Percentiles rank a stretch among this genome's conserved stretches.
phyloP scores from a whole-genome alignment of 2,888 invertebrate species.

The Drosophila monieri region DNA sequence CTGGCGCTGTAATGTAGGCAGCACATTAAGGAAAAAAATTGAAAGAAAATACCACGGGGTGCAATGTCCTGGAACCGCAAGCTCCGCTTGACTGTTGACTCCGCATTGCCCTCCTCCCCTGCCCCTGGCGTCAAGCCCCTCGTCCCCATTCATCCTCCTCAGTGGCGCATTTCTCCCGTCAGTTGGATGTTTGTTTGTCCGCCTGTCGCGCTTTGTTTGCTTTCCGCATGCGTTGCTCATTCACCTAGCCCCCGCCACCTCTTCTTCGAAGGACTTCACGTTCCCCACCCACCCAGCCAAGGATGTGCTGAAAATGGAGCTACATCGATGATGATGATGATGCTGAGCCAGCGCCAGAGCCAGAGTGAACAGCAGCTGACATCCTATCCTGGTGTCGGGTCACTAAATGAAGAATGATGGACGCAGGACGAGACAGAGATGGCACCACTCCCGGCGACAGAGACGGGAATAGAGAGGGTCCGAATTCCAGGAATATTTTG shows the following conservation, averaged over 20 bases:
- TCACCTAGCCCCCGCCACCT: constrained; percentile 25
- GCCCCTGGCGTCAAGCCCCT: not conserved
- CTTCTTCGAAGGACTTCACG: constrained; percentile 11
- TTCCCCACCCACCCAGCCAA: not conserved
- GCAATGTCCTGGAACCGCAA: constrained; percentile 67
- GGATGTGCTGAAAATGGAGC: constrained; percentile 34
- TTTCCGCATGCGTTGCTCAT: constrained; percentile 64
- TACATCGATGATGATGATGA: constrained; percentile 52
- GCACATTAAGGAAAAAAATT: constrained; percentile 39
- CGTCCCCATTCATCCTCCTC: constrained; percentile 43
- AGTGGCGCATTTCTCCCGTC: constrained; percentile 47
- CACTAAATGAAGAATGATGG: constrained; percentile 80
- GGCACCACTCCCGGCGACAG: constrained; percentile 2
- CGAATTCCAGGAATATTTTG: constrained; percentile 62
- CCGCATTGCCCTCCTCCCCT: constrained; percentile 3
- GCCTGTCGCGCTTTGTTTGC: constrained; percentile 74
- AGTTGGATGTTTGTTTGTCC: constrained; percentile 62
- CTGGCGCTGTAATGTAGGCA: constrained; percentile 27
- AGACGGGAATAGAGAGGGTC: not conserved
- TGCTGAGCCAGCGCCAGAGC: constrained; percentile 31
- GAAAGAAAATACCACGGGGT: constrained; percentile 42
- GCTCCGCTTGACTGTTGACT: constrained; percentile 70
- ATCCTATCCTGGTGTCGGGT: constrained; percentile 65
- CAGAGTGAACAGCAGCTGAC: constrained; percentile 64
- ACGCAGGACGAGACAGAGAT: constrained; percentile 41